Base-by-base conservation (phyloP, 2,888 invertebrate genomes). In the Anorthoa munda region DNA sequence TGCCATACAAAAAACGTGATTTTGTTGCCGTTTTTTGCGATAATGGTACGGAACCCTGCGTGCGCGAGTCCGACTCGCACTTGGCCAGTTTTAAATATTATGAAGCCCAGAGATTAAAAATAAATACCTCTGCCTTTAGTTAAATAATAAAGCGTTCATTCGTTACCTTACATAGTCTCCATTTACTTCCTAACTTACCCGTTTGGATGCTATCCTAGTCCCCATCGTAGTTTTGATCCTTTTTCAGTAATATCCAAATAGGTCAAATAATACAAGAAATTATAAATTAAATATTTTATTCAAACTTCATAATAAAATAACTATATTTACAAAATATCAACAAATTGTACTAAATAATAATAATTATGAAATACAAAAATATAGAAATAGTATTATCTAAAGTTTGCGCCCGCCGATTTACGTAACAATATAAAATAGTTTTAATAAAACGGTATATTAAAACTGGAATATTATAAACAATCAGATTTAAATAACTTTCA, bases 261-360 rank as follows among this genome's bases (percentile, higher is more conserved):
- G 15, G 15, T 15, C 61, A 13, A 65, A 53, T 13, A 64, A 61
- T 4, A 63, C 21, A 66, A 26, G 18, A 58, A 58, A 23, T 23
- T 2, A 18, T 61, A 21, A 2, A 23, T 65, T 55, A 21, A 63
- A 67, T 55, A 66, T 72, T 72, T 71, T 56, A 59, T 66, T 72
- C 15, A 48, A 67, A 75, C 79, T 71, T 71, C 58, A 70, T 39
- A 67, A 70, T 70, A 75, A 76, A 53, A 60, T 67, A 79, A 56
- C 18, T 18, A 26, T 68, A 79, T 79, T 76, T 65, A 83, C 68
- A 77, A 84, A 66, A 73, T 21, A 63, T 63, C 31, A 82, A 78
- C 83, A 81, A 82, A 79, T 82, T 74, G 70, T 68, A 82, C 79
- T 68, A 74, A 64, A 65, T 55, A 53, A 70, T 55, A 17, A 69